Evolutionary conservation across 1,140 invertebrate genomes (phyloP).

Genomic region (Formica selysi): DNA sequence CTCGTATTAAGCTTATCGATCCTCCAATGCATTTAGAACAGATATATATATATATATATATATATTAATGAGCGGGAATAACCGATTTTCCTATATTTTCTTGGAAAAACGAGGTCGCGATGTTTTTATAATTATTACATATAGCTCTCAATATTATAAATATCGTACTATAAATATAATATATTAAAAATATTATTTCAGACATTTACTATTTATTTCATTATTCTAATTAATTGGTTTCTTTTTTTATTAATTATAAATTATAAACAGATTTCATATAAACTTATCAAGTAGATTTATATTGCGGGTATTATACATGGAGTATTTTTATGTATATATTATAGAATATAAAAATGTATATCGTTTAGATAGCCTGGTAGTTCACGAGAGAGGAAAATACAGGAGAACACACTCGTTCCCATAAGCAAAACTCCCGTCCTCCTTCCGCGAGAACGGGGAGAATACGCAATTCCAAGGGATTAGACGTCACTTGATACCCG

Average conservation of each 20-base stretch:
- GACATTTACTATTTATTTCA: no score
- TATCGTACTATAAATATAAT: neutral
- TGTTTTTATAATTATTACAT: neutral
- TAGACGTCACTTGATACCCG: constrained; percentile 74
- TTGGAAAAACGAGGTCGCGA: neutral
- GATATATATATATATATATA: neutral
- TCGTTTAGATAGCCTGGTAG: constrained; percentile 20
- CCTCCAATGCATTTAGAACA: neutral
- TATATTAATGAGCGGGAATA: neutral
- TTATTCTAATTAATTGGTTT: neutral
- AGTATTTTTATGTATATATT: neutral
- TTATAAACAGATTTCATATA: neutral
- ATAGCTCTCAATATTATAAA: neutral
- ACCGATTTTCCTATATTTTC: neutral
- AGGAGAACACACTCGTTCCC: neutral
- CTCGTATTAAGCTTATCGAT: constrained; percentile 23
- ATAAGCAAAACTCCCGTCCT: neutral
- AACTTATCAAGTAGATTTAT: neutral
- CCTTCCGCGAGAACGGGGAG: constrained; percentile 24
- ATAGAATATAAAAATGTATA: constrained; percentile 1
- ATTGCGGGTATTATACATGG: neutral
- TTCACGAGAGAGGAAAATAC: neutral
- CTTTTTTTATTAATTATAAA: neutral
- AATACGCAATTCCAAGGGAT: constrained; percentile 64
- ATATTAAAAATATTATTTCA: neutral